phyloP scores from a whole-genome alignment of 2,888 invertebrate species.

The Dryadula phaetusa region DNA sequence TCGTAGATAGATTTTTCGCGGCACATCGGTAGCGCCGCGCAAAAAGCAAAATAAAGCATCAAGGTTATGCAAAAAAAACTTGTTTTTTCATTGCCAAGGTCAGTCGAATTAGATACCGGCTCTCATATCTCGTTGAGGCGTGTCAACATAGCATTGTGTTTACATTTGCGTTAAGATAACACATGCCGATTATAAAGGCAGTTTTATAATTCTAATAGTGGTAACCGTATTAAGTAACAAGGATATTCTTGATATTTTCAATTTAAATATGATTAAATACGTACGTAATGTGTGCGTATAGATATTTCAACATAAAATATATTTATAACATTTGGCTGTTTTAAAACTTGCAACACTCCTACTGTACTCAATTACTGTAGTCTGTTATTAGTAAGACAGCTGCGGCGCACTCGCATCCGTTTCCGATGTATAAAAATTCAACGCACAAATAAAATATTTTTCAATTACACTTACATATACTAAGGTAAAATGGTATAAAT shows the following conservation, averaged over 20 bases:
- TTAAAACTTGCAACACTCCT: slow-evolving; percentile 4
- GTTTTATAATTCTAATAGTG: slow-evolving; percentile 38
- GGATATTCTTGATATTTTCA: too few species aligned
- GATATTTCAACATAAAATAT: too few species aligned
- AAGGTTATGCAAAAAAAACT: slow-evolving; percentile 70
- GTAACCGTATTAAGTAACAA: not conserved
- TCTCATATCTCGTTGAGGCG: slow-evolving; percentile 69
- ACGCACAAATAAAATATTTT: slow-evolving; percentile 21
- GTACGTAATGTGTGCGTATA: too few species aligned
- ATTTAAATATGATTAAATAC: too few species aligned
- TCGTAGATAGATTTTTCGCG: slow-evolving; percentile 32
- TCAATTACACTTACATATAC: slow-evolving; percentile 2
- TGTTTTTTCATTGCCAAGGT: slow-evolving; percentile 83
- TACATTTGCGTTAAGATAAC: slow-evolving; percentile 70
- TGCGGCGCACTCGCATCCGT: slow-evolving; percentile 30
- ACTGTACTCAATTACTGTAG: not conserved
- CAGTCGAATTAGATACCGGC: slow-evolving; percentile 78
- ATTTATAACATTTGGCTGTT: not conserved
- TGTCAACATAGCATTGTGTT: slow-evolving; percentile 75
- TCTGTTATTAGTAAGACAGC: slow-evolving; percentile 6
- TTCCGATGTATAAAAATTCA: slow-evolving; percentile 26
- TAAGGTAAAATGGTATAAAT: not conserved
- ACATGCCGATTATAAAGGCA: slow-evolving; percentile 54
- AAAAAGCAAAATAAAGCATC: slow-evolving; percentile 64
- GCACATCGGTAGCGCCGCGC: slow-evolving; percentile 52